Evolutionary conservation across 2,797 vertebrate species (phyloP), one percentile per base, ranked within the genome.

Genomic region (Eutrigla gurnardus): DNA sequence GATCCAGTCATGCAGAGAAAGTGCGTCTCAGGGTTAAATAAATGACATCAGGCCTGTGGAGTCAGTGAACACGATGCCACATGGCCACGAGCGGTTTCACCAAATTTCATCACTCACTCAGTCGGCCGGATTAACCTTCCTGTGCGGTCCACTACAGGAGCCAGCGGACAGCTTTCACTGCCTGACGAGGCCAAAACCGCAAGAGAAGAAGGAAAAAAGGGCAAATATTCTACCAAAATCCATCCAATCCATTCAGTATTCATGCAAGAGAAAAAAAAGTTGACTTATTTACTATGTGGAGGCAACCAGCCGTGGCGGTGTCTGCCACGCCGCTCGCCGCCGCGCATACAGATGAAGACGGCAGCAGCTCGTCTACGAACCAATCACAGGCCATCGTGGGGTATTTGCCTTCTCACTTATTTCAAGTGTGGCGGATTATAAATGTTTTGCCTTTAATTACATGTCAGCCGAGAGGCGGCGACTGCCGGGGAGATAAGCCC

Each of bases 381-480:
- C 35, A 58, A 43, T n/a, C 58, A 11, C 6, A 50, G 9, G 11
- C 53, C 43, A 14, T 37, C 57, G 15, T 8, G 17, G 36, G 25
- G 37, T 50, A 39, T 75, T 71, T 57, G 36, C 17, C 15, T 58
- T 46, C 61, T 66, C 25, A 12, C 67, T 80, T 60, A 37, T 61
- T 52, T 61, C 6, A 6, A 50, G 33, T 58, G 61, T 40, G 35
- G 4, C 35, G 46, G 52, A 71, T 70, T 73, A 66, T 3, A 80
- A 72, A 81, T 45, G 53, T 57, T 80, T 73, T 66, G 25, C 33
- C 49, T 36, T 75, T 81, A 77, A 77, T 70, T 79, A 58, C 39
- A 49, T 7, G 15, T 60, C 75, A 68, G 73, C 64, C 39, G 39
- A 82, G 71, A 75, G 52, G 63, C 46, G 37, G 47, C 6, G 65